phyloP scores from a whole-genome alignment of 2,113 vertebrate species.

The Labrus mixtus region DNA sequence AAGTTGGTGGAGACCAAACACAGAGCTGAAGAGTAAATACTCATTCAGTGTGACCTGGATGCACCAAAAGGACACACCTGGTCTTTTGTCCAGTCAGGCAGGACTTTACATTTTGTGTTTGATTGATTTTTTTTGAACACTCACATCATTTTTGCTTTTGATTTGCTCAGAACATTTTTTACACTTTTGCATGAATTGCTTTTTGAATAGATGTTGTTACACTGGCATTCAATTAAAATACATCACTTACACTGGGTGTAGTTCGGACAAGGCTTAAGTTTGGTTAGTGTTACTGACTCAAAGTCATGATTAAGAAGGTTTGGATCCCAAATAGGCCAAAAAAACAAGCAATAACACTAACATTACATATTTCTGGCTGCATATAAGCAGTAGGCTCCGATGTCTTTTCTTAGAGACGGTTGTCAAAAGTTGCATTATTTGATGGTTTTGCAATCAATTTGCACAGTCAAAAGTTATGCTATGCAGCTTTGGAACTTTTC shows the following conservation, averaged over 20 bases:
- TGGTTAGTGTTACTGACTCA: too few species aligned
- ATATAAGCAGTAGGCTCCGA: background rate
- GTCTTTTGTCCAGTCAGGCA: too few species aligned
- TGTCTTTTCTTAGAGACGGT: background rate
- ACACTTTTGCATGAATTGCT: background rate
- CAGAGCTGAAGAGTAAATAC: too few species aligned
- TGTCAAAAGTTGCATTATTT: conserved; percentile 14
- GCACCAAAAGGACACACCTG: too few species aligned
- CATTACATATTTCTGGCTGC: background rate
- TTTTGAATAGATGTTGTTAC: too few species aligned
- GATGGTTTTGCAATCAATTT: conserved; percentile 14
- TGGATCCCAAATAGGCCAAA: background rate
- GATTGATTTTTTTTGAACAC: too few species aligned
- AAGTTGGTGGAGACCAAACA: too few species aligned
- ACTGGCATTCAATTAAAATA: background rate
- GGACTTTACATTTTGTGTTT: too few species aligned
- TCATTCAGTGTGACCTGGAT: too few species aligned
- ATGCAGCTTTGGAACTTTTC: conserved; percentile 49
- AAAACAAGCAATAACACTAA: background rate
- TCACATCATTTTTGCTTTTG: background rate
- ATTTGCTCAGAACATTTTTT: background rate
- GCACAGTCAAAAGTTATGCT: conserved; percentile 30
- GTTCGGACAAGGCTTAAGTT: too few species aligned
- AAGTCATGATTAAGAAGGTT: too few species aligned
- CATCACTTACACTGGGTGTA: too few species aligned